Evolutionary conservation across 2,888 invertebrate genomes (phyloP), one percentile per base, ranked within the genome.

Genomic region (Suillia variegata): DNA sequence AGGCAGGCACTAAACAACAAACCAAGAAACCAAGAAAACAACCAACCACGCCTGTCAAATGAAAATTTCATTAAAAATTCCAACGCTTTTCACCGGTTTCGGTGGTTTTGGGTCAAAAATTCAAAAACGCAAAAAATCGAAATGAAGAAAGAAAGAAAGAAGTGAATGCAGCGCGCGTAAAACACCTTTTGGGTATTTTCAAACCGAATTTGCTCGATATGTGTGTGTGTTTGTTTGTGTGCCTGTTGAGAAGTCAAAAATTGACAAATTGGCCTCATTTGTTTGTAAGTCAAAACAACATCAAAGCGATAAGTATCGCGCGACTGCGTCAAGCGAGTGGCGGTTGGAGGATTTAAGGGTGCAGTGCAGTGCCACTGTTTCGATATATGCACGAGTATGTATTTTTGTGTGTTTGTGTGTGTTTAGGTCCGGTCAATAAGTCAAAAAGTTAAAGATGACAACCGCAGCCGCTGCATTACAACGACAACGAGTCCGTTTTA

Each of bases 191-290:
- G 45, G 45, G n/a, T 8, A 38, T 38, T 38, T 38, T n/a, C 3
- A n/a, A n/a, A n/a, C 17, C 20, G 45, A 45, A 20, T 45, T 45
- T 8, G 38, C 38, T 38, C 15, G 38, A 38, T 38, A n/a, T n/a
- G n/a, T n/a, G n/a, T n/a, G n/a, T n/a, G n/a, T n/a, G 10, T 8
- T 38, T 5, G 26, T 10, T 26, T 26, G 5, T 26, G 26, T 26
- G 26, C 10, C 4, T 49, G 26, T 56, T 18, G 31, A 57, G 54
- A 54, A 59, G 60, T 21, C 22, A 26, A 13, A 53, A 62, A 65
- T 74, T 80, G 81, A 80, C 80, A 80, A 80, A 80, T 80, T 76
- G 70, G 69, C 57, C 71, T 78, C 80, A 80, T 80, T 80, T 80
- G 71, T 80, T 76, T 70, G 67, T 48, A 50, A 75, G 78, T 78